These are phyloP conservation scores for Mastomys coucha DNA, from an alignment of 2,113 vertebrate species.

Conservation along the genomic window DNA sequence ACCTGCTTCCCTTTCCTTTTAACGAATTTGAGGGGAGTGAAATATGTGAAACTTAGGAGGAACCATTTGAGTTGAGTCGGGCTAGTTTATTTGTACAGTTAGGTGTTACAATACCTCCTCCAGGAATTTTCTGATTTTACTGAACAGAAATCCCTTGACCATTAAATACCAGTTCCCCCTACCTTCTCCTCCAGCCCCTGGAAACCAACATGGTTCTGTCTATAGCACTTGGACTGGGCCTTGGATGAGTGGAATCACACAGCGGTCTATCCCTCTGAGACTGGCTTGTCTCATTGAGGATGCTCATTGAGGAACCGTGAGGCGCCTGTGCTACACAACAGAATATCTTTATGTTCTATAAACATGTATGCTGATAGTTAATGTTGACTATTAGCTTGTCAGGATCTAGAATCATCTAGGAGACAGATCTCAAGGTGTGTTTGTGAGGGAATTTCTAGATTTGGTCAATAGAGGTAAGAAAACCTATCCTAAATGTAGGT, in stretches of 20 bases:
- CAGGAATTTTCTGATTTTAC: not conserved
- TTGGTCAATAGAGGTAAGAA: not conserved
- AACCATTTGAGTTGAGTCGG: not conserved
- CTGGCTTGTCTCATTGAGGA: not conserved
- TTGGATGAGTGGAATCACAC: not conserved
- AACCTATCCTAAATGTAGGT: not conserved
- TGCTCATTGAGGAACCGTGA: not conserved
- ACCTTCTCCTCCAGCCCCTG: rapidly evolving
- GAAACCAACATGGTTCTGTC: not conserved
- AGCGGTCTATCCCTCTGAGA: not conserved
- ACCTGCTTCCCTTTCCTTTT: not conserved
- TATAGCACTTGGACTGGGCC: not conserved
- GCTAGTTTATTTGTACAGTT: not conserved
- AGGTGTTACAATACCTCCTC: rapidly evolving
- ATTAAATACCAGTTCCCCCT: not conserved
- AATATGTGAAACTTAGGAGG: not conserved
- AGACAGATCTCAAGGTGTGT: not conserved
- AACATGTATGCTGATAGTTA: not conserved
- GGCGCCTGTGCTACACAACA: no score
- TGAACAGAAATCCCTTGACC: not conserved
- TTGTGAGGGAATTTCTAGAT: not conserved
- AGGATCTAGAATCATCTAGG: not conserved
- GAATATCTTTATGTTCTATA: not conserved
- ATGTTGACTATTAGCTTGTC: not conserved
- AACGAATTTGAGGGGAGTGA: not conserved